Conservation (phyloP, 2,888 invertebrate species). For the Nasonovia ribisnigri region DNA sequence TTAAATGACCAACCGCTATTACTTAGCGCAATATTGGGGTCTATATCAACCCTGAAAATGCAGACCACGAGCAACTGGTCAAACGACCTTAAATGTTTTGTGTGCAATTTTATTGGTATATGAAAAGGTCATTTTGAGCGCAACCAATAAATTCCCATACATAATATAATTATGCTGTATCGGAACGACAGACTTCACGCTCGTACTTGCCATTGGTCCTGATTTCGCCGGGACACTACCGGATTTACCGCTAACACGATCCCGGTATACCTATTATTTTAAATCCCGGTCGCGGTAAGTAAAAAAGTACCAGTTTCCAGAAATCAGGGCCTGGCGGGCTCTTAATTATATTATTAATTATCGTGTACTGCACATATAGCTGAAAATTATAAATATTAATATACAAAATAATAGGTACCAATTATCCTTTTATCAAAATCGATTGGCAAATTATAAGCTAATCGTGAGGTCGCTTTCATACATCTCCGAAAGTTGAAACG, state of each 20-base stretch:
- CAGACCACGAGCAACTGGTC: background rate
- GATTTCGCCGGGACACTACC: background rate
- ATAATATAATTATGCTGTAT: background rate
- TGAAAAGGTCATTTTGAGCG: background rate
- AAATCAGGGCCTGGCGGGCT: background rate
- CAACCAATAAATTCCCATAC: background rate
- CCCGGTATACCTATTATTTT: background rate
- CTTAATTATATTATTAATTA: background rate
- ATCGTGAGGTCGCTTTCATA: background rate
- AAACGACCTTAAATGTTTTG: background rate
- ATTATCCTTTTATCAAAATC: background rate
- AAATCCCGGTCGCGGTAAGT: background rate
- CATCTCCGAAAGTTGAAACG: background rate
- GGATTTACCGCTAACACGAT: background rate
- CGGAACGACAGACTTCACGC: background rate
- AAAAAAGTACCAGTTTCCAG: background rate
- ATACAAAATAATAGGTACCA: background rate
- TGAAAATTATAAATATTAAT: background rate
- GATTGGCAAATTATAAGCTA: background rate
- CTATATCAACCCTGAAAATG: background rate
- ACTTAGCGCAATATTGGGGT: background rate
- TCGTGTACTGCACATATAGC: background rate
- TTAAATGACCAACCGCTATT: background rate
- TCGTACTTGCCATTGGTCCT: background rate
- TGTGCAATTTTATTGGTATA: background rate